Percentiles rank a stretch among this genome's conserved stretches.
These are phyloP conservation scores for Myotis daubentonii DNA, from an alignment of 2,797 vertebrate species.

Conservation along the genomic window DNA sequence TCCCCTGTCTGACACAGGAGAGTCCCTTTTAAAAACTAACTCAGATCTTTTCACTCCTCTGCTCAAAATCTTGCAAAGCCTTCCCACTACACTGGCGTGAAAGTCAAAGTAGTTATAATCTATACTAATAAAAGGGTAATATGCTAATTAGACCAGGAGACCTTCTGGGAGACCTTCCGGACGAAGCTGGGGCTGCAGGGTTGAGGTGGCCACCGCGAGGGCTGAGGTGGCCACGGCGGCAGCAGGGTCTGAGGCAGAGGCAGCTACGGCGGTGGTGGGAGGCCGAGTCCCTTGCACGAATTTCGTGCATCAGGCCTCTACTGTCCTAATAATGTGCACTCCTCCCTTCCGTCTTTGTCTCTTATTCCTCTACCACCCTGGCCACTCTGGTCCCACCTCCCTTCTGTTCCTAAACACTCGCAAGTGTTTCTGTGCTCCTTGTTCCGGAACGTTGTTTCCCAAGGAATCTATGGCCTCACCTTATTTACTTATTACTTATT, in stretches of 20 bases:
- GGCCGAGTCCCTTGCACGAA: no score
- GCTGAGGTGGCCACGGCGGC: no score
- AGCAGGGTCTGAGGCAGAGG: no score
- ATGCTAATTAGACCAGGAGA: no score
- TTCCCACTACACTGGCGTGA: not conserved
- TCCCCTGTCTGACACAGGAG: not conserved
- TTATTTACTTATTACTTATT: not conserved
- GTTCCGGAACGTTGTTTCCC: not conserved
- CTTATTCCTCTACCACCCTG: not conserved
- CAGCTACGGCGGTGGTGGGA: no score
- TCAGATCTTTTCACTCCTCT: not conserved
- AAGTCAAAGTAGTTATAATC: not conserved
- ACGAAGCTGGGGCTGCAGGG: no score
- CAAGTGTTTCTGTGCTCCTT: not conserved
- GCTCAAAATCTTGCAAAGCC: not conserved
- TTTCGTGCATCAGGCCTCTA: no score
- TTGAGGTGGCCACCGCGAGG: no score
- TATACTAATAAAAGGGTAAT: no score
- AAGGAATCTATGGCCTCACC: not conserved
- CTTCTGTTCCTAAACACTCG: not conserved
- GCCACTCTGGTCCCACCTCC: not conserved
- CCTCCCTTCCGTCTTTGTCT: not conserved
- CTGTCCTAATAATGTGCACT: not conserved
- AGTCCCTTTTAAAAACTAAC: not conserved
- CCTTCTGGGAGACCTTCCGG: no score